These are phyloP conservation scores for Phaonia tiefii DNA, from an alignment of 2,888 invertebrate genomes.

Conservation along the genomic window DNA sequence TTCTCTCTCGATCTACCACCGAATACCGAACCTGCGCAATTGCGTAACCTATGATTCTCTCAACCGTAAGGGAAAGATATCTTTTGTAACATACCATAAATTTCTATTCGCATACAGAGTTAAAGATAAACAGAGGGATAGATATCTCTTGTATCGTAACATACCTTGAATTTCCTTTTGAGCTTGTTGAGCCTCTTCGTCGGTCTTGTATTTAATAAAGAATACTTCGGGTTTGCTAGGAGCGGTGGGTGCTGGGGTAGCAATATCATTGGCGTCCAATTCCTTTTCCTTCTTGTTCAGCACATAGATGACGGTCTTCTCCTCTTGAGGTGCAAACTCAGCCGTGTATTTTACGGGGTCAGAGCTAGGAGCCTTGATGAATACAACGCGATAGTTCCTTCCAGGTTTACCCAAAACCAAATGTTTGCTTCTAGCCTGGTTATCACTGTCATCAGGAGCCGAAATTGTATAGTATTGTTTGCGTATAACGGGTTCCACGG, in stretches of 20 bases:
- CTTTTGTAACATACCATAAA: neutral
- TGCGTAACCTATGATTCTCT: neutral
- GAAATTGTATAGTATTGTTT: conserved; percentile 79
- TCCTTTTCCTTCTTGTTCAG: conserved; percentile 77
- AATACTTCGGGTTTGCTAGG: conserved; percentile 78
- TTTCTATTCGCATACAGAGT: conserved; percentile 20
- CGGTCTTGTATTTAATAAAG: conserved; percentile 79
- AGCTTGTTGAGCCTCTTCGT: conserved; percentile 78
- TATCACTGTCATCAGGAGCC: conserved; percentile 77
- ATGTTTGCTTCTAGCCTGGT: conserved; percentile 71
- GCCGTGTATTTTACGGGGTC: conserved; percentile 73
- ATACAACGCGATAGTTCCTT: conserved; percentile 79
- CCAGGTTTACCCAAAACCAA: conserved; percentile 76
- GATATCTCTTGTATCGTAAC: conserved; percentile 40
- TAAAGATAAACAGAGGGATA: conserved; percentile 55
- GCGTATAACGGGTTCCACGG: conserved; percentile 73
- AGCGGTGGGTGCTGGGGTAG: conserved; percentile 71
- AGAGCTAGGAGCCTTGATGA: conserved; percentile 78
- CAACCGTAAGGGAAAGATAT: too few species aligned
- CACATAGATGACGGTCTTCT: conserved; percentile 80
- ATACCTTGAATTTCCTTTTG: conserved; percentile 78
- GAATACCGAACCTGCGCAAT: too few species aligned
- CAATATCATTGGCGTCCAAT: conserved; percentile 74
- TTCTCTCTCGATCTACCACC: too few species aligned
- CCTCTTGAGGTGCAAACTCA: conserved; percentile 78